A percentile compares a stretch with the other conserved stretches of the same genome.
Conservation (phyloP, 1,140 invertebrate species). For the Papilio dardanus region DNA sequence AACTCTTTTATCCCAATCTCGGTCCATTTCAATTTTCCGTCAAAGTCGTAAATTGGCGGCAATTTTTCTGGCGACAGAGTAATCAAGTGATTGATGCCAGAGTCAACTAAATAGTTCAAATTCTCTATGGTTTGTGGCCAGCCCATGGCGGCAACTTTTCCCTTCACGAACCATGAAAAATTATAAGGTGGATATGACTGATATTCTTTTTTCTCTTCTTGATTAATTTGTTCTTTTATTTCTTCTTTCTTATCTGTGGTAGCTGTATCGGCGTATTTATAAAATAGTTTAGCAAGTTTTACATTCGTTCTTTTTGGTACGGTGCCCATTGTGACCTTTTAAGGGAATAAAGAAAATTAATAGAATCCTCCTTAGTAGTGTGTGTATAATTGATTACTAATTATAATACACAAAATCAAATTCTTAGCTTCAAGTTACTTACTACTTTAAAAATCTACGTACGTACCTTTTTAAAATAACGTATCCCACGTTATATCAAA, state of each 20-base stretch:
- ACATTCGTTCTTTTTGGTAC: conserved; percentile 63
- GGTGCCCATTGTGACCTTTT: conserved; percentile 54
- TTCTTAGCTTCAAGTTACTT: too few species aligned
- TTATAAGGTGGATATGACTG: conserved; percentile 73
- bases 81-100: conserved; percentile 83
- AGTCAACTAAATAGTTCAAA: conserved; percentile 83
- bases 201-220: conserved; percentile 48
- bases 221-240: conserved; percentile 42
- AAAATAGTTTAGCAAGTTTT: conserved; percentile 73
- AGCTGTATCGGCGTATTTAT: conserved; percentile 64
- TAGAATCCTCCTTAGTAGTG: too few species aligned
- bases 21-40: conserved; percentile 82
- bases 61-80: conserved; percentile 85
- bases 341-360: background rate
- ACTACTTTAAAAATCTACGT: too few species aligned
- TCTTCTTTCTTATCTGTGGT: conserved; percentile 40
- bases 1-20: conserved; percentile 86
- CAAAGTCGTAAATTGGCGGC: conserved; percentile 81
- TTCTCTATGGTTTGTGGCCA: conserved; percentile 84
- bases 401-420: too few species aligned
- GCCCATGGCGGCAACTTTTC: conserved; percentile 78
- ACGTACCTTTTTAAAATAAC: too few species aligned
- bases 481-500: too few species aligned
- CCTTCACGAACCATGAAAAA: conserved; percentile 75
- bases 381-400: too few species aligned